Evolutionary conservation across 2,113 vertebrate species (phyloP), one percentile per base, ranked within the genome.

Genomic region (Balaeniceps rex): DNA sequence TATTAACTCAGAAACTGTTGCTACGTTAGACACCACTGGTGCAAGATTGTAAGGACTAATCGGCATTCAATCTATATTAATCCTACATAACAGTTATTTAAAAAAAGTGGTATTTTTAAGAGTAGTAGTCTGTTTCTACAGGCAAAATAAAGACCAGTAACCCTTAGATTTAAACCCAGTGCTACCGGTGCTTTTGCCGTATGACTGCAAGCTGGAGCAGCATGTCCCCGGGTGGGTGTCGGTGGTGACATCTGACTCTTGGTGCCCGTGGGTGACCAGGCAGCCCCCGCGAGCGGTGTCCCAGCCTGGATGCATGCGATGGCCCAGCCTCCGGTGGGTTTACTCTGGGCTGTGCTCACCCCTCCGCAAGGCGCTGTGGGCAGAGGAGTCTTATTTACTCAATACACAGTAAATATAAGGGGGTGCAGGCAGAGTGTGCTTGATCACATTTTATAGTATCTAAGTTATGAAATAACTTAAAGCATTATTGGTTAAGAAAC

Each of bases 221-320:
- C 2, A 2, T 31, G 60, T 40, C 23, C 9, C n/a, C 1, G 0
- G 18, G 54, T 19, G 22, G 15, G 25, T 36, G 68, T 11, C 1
- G 0, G 52, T 54, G 60, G 58, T 68, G 54, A 47, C 38, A 61
- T 8, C 46, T 31, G 21, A 26, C 21, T 29, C 19, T 36, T 26
- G 40, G 54, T 7, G 11, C 29, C 19, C 3, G 0, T 18, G 28
- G 33, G 10, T 64, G 57, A 42, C 57, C 65, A 57, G 65, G 42
- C 11, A 7, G 2, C 13, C 28, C 28, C 24, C 1, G 2, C 0
- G 3, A 83, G 36, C 36, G 7, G 34, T 17, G 38, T 19, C 54
- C 25, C 66, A 36, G 42, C 23, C 42, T 2, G 5, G 58, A 34
- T 8, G 11, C 4, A 0, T 4, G 12, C 0, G 1, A 13, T 42